These are phyloP conservation scores for Sinocyclocheilus grahami DNA, from an alignment of 2,113 vertebrate genomes.

Conservation along the genomic window DNA sequence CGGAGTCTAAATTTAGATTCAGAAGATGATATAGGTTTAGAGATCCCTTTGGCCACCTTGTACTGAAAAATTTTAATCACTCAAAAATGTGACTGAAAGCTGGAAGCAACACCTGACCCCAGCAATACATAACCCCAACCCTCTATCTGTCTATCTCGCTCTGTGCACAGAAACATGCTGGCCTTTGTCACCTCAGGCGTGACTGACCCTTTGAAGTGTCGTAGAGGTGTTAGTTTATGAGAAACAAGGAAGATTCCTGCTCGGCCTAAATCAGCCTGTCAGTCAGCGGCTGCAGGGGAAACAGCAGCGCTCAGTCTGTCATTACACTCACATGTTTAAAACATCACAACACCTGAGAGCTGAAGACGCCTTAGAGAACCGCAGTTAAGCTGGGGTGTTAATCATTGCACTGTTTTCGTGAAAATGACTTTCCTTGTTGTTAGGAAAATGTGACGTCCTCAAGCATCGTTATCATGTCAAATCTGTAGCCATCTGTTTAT, in stretches of 20 bases:
- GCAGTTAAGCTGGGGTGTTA: background rate
- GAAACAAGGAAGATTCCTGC: constrained; percentile 78
- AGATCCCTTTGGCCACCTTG: no score
- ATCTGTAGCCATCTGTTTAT: background rate
- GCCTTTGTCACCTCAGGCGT: constrained; percentile 74
- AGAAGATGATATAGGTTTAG: background rate
- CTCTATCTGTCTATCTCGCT: constrained; percentile 73
- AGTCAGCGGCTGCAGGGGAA: constrained; percentile 77
- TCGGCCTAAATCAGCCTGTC: constrained; percentile 79
- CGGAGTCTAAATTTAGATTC: background rate
- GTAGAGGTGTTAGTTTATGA: constrained; percentile 82
- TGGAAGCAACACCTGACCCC: constrained; percentile 29
- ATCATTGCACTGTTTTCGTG: background rate
- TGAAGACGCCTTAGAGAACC: background rate
- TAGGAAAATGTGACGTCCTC: background rate
- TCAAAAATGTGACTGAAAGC: background rate
- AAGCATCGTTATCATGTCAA: background rate
- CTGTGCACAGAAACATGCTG: constrained; percentile 59
- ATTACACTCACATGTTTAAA: constrained; percentile 73
- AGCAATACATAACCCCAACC: constrained; percentile 19
- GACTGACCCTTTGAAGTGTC: constrained; percentile 79
- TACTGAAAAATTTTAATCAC: no score
- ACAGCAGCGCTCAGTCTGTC: constrained; percentile 69
- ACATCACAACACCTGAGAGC: constrained; percentile 48
- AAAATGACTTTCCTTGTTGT: background rate